phyloP scores from a whole-genome alignment of 2,113 vertebrate species.

The Tringa solitaria region DNA sequence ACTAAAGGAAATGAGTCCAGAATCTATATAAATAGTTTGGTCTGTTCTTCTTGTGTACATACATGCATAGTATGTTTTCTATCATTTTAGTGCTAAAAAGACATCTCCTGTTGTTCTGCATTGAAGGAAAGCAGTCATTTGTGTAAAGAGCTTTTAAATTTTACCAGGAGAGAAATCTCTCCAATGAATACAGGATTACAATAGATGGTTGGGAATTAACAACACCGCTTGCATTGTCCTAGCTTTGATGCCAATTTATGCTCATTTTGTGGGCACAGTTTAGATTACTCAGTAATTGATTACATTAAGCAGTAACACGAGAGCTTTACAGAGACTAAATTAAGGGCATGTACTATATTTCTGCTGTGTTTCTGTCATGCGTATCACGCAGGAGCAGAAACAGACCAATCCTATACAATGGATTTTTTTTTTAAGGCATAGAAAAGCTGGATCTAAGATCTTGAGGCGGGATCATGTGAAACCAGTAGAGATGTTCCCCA shows the following conservation, averaged over 20 bases:
- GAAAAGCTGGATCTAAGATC: neutral
- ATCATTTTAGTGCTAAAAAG: neutral
- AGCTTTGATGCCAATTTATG: conserved; percentile 26
- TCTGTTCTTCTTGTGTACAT: neutral
- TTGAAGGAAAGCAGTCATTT: neutral
- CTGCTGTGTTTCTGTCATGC: neutral
- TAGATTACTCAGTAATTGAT: conserved; percentile 56
- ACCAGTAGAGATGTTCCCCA: neutral
- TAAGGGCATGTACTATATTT: conserved; percentile 45
- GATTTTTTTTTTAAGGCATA: neutral
- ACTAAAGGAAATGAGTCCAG: neutral
- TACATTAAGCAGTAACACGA: conserved; percentile 50
- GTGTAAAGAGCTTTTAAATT: conserved; percentile 10
- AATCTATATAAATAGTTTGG: neutral
- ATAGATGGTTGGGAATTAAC: conserved; percentile 20
- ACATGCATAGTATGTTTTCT: neutral
- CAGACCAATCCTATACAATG: neutral
- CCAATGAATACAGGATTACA: neutral
- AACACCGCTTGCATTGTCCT: neutral
- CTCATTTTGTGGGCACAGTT: conserved; percentile 56
- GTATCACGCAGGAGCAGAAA: neutral
- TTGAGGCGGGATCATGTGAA: neutral
- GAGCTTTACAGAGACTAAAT: conserved; percentile 56
- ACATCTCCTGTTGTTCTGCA: neutral
- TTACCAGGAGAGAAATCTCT: neutral